Evolutionary conservation across 92 coral and sea anemone species (phyloP).

Genomic region (Palythoa grandiflora): DNA sequence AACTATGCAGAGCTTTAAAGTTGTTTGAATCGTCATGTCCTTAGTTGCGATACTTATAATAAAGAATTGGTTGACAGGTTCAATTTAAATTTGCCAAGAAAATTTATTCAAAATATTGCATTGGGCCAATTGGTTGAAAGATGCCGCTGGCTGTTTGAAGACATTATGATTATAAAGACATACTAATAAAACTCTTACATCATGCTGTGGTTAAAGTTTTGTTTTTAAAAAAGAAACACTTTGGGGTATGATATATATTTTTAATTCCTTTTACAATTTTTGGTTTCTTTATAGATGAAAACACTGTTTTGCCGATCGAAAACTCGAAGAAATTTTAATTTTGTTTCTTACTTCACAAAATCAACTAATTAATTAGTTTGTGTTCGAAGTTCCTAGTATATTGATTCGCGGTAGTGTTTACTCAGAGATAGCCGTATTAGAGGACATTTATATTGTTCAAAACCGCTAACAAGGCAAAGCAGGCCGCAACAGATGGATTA

Average conservation of each 20-base stretch:
- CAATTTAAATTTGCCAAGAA: constrained; percentile 11
- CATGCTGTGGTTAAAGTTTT: not conserved
- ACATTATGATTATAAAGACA: not conserved
- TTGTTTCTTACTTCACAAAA: not conserved
- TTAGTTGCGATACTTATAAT: not conserved
- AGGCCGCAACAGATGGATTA: not conserved
- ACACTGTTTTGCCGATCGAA: not conserved
- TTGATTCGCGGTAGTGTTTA: not conserved
- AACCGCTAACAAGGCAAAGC: not conserved
- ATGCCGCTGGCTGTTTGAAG: not conserved
- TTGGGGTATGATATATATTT: constrained; percentile 5
- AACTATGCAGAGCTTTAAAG: not conserved
- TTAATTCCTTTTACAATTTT: not conserved
- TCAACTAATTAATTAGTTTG: not conserved
- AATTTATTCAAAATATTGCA: constrained; percentile 1
- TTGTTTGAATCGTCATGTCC: not conserved
- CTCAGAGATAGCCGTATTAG: not conserved
- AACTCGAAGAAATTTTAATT: not conserved
- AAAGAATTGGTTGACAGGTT: not conserved
- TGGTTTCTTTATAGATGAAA: not conserved
- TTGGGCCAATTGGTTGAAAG: constrained; percentile 6
- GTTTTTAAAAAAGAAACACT: not conserved
- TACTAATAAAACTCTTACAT: not conserved
- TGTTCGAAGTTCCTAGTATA: not conserved
- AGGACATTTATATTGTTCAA: not conserved